Conservation (phyloP, 2,113 vertebrate genomes). For the Centropus bengalensis region DNA sequence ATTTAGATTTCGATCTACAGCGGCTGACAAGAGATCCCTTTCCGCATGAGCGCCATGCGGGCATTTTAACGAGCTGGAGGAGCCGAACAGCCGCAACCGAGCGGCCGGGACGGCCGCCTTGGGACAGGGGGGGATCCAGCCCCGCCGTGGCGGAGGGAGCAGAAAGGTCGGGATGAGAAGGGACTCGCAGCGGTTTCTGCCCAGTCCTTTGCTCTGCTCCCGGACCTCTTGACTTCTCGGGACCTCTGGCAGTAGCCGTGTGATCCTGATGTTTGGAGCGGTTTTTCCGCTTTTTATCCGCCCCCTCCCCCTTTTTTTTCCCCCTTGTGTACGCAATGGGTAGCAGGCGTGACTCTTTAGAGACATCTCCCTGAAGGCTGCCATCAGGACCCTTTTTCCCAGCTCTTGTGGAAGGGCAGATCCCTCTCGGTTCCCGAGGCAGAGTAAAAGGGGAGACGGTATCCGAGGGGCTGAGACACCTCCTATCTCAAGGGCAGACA, state of each 20-base stretch:
- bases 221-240: constrained; percentile 48
- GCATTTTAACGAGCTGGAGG: constrained; percentile 5
- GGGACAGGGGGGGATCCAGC: too few relatives aligned
- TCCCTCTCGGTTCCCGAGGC: not conserved
- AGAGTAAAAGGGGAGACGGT: not conserved
- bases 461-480: not conserved
- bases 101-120: not conserved
- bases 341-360: constrained; percentile 17
- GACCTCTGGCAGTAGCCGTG: constrained; percentile 67
- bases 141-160: not conserved
- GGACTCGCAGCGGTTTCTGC: not conserved
- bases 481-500: not conserved
- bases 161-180: not conserved
- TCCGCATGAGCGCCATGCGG: constrained; percentile 13
- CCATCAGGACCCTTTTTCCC: not conserved
- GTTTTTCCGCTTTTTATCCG: not conserved
- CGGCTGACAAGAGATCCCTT: not conserved
- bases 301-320: not conserved
- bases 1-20: not conserved
- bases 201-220: constrained; percentile 32
- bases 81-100: not conserved
- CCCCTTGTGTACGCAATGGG: not conserved
- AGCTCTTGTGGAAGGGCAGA: not conserved
- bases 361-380: not conserved
- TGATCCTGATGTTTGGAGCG: constrained; percentile 69